A percentile compares a stretch with the other conserved stretches of the same genome.
Conservation (phyloP, 2,888 invertebrate species). For the Callinectes sapidus region DNA sequence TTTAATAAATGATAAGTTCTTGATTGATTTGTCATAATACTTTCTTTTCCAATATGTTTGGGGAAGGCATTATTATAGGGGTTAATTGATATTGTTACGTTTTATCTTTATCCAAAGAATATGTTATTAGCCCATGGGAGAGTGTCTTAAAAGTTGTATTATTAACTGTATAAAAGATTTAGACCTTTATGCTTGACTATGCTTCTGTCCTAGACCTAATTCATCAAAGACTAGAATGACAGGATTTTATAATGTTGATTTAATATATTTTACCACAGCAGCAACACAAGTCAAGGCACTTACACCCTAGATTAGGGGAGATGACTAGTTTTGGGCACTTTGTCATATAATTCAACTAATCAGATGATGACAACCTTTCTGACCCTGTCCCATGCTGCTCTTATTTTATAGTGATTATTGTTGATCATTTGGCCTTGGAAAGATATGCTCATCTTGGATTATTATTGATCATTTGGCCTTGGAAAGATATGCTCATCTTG, state of each 20-base stretch:
- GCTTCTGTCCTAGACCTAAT: background rate
- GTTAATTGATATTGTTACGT: background rate
- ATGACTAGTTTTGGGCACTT: constrained; percentile 1
- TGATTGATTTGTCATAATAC: constrained; percentile 9
- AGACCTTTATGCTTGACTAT: constrained; percentile 7
- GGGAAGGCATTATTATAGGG: constrained; percentile 17
- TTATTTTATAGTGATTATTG: background rate
- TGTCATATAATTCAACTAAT: background rate
- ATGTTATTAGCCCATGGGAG: constrained; percentile 31
- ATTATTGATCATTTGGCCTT: background rate
- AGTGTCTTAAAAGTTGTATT: constrained; percentile 11
- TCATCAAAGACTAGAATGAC: background rate
- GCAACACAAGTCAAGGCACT: background rate
- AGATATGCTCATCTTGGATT: background rate
- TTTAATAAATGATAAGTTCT: background rate
- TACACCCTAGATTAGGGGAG: background rate
- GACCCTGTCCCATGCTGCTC: constrained; percentile 24
- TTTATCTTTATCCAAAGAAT: constrained; percentile 26
- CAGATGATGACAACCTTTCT: background rate
- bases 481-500: background rate
- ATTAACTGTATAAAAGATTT: constrained; percentile 14
- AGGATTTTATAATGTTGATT: background rate
- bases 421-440: background rate
- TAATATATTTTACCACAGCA: background rate
- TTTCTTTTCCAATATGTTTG: constrained; percentile 19